These are phyloP conservation scores for Unio delphinus DNA, from an alignment of 2,888 invertebrate genomes.

Conservation along the genomic window DNA sequence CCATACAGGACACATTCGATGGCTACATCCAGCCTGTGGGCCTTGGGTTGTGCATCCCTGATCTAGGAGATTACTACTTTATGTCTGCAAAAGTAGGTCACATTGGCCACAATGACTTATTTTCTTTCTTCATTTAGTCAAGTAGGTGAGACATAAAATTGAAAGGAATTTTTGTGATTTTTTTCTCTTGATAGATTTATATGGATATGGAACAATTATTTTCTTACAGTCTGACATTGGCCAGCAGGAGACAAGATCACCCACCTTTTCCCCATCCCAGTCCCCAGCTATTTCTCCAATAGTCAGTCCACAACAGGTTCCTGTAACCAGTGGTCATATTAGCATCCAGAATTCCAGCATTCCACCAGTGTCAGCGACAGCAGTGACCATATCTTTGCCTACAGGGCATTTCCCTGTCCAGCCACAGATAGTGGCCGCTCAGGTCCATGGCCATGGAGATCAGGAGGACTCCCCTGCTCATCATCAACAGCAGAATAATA, in stretches of 20 bases:
- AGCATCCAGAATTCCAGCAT: constrained; percentile 8
- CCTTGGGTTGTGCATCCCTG: too few relatives aligned
- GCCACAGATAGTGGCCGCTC: neutral
- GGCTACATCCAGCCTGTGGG: too few relatives aligned
- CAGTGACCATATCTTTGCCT: neutral
- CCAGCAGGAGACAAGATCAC: constrained; percentile 1
- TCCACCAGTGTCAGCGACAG: constrained; percentile 12
- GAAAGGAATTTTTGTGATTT: too few relatives aligned
- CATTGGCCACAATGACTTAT: too few relatives aligned
- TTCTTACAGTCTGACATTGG: neutral
- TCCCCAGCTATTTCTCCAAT: constrained; percentile 47
- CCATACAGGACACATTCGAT: too few relatives aligned
- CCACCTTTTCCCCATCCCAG: constrained; percentile 11
- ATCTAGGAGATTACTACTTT: too few relatives aligned
- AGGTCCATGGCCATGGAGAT: neutral
- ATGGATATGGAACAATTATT: neutral
- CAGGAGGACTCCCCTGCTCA: constrained; percentile 1
- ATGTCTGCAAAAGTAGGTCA: too few relatives aligned
- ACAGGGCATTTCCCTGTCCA: neutral
- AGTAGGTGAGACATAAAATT: too few relatives aligned
- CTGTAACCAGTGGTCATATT: too few relatives aligned
- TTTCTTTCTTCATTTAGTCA: too few relatives aligned
- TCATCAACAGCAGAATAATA: constrained; percentile 15
- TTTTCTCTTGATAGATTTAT: too few relatives aligned
- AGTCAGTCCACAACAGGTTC: constrained; percentile 6